Evolutionary conservation across 1,140 invertebrate genomes (phyloP).

Genomic region (Hetaerina americana): DNA sequence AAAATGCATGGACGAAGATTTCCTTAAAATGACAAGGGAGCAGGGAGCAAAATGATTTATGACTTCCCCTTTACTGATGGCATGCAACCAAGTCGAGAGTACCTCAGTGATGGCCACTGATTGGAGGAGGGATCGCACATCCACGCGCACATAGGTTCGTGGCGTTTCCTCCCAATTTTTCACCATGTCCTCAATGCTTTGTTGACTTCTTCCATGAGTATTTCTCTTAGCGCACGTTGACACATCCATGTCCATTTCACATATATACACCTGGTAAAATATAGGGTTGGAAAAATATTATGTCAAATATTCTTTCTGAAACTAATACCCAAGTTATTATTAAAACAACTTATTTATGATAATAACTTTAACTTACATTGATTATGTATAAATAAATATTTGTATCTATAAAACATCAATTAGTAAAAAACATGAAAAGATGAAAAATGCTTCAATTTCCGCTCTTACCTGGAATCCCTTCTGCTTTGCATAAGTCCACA

Average conservation of each 20-base stretch:
- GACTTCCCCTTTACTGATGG: too few relatives aligned
- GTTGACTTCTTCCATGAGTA: conserved; percentile 62
- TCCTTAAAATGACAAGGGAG: too few relatives aligned
- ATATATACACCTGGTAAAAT: conserved; percentile 62
- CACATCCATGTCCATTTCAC: conserved; percentile 72
- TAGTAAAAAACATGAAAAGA: too few relatives aligned
- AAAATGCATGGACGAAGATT: too few relatives aligned
- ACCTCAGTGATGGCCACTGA: conserved; percentile 57
- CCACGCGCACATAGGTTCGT: conserved; percentile 46
- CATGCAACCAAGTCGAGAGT: too few relatives aligned
- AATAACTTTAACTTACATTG: conserved; percentile 19
- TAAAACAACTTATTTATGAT: conserved; percentile 2
- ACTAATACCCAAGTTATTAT: not conserved
- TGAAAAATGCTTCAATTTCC: conserved; percentile 8
- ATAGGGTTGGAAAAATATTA: conserved; percentile 4
- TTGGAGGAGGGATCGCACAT: conserved; percentile 69
- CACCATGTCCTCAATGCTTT: conserved; percentile 65
- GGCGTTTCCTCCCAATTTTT: conserved; percentile 69
- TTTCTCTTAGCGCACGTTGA: conserved; percentile 67
- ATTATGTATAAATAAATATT: conserved; percentile 3
- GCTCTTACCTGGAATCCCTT: conserved; percentile 72
- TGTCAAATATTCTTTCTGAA: too few relatives aligned
- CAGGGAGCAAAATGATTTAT: too few relatives aligned
- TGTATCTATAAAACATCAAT: too few relatives aligned
- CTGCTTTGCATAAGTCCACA: conserved; percentile 75